Evolutionary conservation across 2,113 vertebrate genomes (phyloP).

Genomic region (Tragelaphus buxtoni): DNA sequence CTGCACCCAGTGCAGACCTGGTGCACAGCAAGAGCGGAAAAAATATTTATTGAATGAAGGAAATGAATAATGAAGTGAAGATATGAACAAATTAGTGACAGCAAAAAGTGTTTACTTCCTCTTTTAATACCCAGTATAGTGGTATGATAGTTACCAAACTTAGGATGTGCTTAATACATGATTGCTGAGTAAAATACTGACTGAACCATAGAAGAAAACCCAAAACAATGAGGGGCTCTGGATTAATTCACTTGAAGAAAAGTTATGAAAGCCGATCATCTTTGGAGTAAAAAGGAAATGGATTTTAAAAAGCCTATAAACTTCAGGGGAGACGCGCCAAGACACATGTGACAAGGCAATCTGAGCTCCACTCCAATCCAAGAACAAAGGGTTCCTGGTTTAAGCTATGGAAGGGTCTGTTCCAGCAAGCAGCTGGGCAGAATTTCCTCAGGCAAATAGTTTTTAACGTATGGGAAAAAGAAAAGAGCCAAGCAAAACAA

Average conservation of each 20-base stretch:
- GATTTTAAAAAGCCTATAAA: constrained; percentile 38
- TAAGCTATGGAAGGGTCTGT: constrained; percentile 69
- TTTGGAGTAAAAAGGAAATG: constrained; percentile 53
- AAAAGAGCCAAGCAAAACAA: constrained; percentile 73
- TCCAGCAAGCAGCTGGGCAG: constrained; percentile 68
- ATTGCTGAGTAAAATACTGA: background rate
- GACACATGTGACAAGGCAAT: constrained; percentile 66
- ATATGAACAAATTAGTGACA: constrained; percentile 20
- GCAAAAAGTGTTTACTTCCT: background rate
- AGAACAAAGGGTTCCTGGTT: constrained; percentile 64
- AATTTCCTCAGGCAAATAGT: constrained; percentile 70
- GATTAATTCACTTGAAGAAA: constrained; percentile 40
- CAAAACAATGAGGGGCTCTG: background rate
- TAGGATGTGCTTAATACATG: background rate
- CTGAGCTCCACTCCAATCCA: constrained; percentile 58
- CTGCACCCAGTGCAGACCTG: background rate
- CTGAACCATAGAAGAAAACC: background rate
- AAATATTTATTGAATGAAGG: constrained; percentile 27
- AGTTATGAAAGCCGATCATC: constrained; percentile 43
- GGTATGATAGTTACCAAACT: background rate
- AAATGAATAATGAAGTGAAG: constrained; percentile 60
- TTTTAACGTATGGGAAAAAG: constrained; percentile 78
- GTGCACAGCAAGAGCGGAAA: background rate
- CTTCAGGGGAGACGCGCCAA: constrained; percentile 24
- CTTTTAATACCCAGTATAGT: background rate